These are phyloP conservation scores for Archips crataeganus DNA, from an alignment of 2,888 invertebrate species.

Conservation along the genomic window DNA sequence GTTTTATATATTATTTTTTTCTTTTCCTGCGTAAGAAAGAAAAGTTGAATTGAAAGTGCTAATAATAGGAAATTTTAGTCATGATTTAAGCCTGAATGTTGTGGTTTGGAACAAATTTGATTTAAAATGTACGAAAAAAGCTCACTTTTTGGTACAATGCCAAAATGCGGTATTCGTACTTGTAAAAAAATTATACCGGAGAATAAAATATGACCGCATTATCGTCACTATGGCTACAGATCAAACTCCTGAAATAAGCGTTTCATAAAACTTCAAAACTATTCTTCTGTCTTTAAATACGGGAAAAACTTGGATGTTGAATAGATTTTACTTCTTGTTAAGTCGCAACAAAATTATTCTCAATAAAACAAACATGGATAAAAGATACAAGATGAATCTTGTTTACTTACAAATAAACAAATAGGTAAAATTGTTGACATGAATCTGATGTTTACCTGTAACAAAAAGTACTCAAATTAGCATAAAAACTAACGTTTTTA, in stretches of 20 bases:
- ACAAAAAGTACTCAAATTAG: conserved; percentile 25
- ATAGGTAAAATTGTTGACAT: conserved; percentile 20
- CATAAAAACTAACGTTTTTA: conserved; percentile 9
- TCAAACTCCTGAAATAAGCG: not conserved
- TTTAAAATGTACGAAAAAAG: too few relatives aligned
- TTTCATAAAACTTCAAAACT: not conserved
- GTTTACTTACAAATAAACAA: conserved; percentile 37
- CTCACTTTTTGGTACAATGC: too few relatives aligned
- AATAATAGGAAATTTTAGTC: too few relatives aligned
- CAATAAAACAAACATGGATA: conserved; percentile 11
- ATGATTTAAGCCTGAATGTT: too few relatives aligned
- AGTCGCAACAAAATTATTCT: conserved; percentile 6
- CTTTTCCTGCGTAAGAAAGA: too few relatives aligned
- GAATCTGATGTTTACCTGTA: conserved; percentile 39
- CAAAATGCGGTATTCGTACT: too few relatives aligned
- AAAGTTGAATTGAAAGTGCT: too few relatives aligned
- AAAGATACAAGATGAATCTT: conserved; percentile 9
- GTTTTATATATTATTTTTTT: too few relatives aligned
- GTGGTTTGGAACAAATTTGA: too few relatives aligned
- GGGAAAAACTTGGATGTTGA: not conserved
- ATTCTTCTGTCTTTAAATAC: not conserved
- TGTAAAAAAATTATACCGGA: not conserved
- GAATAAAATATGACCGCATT: not conserved
- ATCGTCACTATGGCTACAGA: not conserved
- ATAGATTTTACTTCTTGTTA: conserved; percentile 2